Conservation (phyloP, 1,140 invertebrate genomes). For the Stenopsyche tienmushanensis region DNA sequence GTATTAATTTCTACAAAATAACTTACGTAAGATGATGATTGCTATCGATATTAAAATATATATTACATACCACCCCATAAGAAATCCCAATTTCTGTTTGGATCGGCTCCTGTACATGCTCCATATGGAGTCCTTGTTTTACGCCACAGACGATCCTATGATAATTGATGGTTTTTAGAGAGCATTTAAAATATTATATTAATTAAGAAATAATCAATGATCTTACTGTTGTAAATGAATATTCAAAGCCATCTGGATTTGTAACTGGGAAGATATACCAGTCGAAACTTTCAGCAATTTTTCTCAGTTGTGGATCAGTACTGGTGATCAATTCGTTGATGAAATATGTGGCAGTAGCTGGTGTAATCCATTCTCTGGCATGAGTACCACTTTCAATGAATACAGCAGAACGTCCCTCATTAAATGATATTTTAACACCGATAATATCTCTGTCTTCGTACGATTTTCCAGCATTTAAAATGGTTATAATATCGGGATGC, state of each 20-base stretch:
- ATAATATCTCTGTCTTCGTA: constrained; percentile 61
- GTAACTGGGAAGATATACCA: constrained; percentile 62
- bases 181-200: constrained; percentile 10
- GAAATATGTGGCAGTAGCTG: constrained; percentile 60
- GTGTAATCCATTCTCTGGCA: constrained; percentile 67
- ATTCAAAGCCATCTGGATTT: constrained; percentile 71
- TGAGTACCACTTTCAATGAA: constrained; percentile 56
- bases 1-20: neutral
- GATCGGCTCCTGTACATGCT: constrained; percentile 54
- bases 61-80: constrained; percentile 55
- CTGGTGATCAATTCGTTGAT: constrained; percentile 56
- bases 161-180: constrained; percentile 40
- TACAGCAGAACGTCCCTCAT: constrained; percentile 43
- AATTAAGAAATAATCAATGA: neutral
- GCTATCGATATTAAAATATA: too few species aligned
- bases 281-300: constrained; percentile 55
- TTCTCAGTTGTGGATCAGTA: constrained; percentile 44
- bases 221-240: constrained; percentile 57
- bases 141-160: constrained; percentile 71
- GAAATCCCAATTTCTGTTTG: constrained; percentile 60
- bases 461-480: constrained; percentile 55
- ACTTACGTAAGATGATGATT: too few species aligned
- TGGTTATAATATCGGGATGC: constrained; percentile 53
- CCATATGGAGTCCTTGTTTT: constrained; percentile 59
- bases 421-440: constrained; percentile 58